Conservation (phyloP, 2,113 vertebrate genomes). For the Rhadina sibilatrix region DNA sequence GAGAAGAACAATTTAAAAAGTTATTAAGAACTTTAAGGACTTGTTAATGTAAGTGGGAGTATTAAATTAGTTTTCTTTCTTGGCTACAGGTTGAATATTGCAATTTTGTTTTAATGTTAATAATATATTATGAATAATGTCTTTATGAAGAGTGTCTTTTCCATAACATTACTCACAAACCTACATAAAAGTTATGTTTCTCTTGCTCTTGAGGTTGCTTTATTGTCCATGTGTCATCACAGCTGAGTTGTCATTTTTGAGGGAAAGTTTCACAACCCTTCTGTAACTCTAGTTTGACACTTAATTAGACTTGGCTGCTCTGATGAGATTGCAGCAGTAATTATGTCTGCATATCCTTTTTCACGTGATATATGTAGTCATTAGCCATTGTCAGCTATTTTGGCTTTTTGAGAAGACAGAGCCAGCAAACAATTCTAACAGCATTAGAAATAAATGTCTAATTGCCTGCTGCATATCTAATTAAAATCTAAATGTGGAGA, state of each 20-base stretch:
- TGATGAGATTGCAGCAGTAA: conserved; percentile 35
- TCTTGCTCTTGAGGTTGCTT: not conserved
- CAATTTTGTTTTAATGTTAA: not conserved
- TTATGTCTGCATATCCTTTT: conserved; percentile 7
- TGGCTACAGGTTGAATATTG: not conserved
- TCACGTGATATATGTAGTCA: conserved; percentile 20
- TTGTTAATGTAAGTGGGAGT: not conserved
- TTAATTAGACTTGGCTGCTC: conserved; percentile 30
- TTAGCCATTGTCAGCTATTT: conserved; percentile 35
- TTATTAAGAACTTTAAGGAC: not conserved
- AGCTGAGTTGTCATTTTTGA: not conserved
- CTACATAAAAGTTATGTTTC: not conserved
- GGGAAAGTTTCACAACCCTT: not conserved
- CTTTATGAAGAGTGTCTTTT: not conserved
- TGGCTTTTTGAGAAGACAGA: not conserved
- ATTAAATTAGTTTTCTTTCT: not conserved
- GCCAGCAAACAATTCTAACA: not conserved
- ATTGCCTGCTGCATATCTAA: not conserved
- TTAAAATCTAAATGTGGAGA: not conserved
- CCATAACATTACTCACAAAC: not conserved
- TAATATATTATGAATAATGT: not conserved
- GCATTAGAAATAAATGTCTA: conserved; percentile 14
- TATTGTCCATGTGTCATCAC: not conserved
- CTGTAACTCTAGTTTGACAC: not conserved
- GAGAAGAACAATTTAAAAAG: not conserved